phyloP scores from a whole-genome alignment of 2,113 vertebrate species.

The Arizona elegans region DNA sequence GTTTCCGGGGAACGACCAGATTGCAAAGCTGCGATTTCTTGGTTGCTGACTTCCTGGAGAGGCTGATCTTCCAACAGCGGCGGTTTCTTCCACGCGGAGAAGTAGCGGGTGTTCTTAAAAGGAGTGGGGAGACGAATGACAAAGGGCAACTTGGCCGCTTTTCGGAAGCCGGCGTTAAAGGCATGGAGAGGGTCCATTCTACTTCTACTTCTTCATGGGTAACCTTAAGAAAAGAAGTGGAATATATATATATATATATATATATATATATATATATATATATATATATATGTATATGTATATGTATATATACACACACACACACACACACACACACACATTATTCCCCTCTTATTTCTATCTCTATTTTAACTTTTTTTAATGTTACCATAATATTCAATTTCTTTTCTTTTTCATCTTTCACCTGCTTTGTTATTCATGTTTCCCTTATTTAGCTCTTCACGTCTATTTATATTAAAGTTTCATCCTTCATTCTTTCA shows the following conservation, averaged over 20 bases:
- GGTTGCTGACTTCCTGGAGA: fast-evolving
- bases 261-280: background rate
- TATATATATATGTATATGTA: no score
- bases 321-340: no score
- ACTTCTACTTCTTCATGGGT: background rate
- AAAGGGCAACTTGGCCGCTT: background rate
- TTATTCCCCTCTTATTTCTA: no score
- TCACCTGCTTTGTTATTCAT: no score
- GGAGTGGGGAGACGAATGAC: fast-evolving
- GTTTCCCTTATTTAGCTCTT: no score
- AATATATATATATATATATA: background rate
- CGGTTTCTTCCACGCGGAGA: background rate
- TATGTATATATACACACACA: no score
- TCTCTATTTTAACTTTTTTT: no score
- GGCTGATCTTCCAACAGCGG: background rate
- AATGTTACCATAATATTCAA: no score
- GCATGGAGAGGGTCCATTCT: background rate
- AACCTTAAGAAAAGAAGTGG: background rate
- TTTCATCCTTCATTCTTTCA: no score
- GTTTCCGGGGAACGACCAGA: fast-evolving
- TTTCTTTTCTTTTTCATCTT: no score
- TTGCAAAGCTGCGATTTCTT: fast-evolving
- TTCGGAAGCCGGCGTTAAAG: background rate
- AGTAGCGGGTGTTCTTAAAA: background rate
- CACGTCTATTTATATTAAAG: no score